phyloP scores from a whole-genome alignment of 1,140 invertebrate species.

The Rhysida immarginata region DNA sequence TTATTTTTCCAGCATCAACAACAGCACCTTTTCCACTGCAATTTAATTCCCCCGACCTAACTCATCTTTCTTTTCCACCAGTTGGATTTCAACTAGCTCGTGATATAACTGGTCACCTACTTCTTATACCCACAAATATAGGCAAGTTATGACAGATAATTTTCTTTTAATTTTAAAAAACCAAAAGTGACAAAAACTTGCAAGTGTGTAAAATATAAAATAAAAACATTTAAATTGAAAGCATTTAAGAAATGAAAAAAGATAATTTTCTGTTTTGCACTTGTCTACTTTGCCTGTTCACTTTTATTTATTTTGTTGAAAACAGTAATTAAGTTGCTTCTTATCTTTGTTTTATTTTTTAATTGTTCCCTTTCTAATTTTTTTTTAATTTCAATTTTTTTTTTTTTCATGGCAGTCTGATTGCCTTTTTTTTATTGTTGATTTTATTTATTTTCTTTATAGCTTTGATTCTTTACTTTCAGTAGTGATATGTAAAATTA shows the following conservation, averaged over 20 bases:
- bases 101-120: conserved; percentile 59
- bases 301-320: conserved; percentile 15
- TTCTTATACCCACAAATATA: conserved; percentile 52
- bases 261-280: conserved; percentile 17
- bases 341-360: too few species aligned
- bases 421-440: too few species aligned
- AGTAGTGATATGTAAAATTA: too few species aligned
- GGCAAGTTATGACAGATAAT: conserved; percentile 30
- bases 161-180: background rate
- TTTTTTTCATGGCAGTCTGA: too few species aligned
- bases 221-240: background rate
- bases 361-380: too few species aligned
- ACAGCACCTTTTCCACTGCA: conserved; percentile 47
- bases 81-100: conserved; percentile 61
- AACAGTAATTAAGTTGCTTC: background rate
- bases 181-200: background rate
- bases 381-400: too few species aligned
- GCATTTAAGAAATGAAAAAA: too few species aligned
- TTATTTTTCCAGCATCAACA: too few species aligned
- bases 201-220: background rate
- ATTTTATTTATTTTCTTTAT: too few species aligned
- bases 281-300: conserved; percentile 26
- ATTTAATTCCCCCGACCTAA: conserved; percentile 37
- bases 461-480: too few species aligned
- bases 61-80: conserved; percentile 43